phyloP scores from a whole-genome alignment of 2,797 vertebrate genomes.

The Darevskia mixta region DNA sequence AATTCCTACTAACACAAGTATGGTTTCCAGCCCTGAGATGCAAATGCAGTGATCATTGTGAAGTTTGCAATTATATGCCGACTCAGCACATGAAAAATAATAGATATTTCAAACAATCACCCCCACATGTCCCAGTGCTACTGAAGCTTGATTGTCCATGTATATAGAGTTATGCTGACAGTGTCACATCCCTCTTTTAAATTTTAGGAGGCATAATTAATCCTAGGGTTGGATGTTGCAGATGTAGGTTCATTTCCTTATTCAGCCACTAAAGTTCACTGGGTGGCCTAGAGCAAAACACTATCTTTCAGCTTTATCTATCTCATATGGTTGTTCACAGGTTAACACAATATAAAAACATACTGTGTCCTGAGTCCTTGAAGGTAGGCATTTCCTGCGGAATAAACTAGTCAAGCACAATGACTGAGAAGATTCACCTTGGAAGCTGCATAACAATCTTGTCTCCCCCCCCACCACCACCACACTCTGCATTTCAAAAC shows the following conservation, averaged over 20 bases:
- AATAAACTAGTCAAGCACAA: background rate
- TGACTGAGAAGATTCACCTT: background rate
- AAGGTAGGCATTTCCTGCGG: background rate
- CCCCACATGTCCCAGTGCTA: background rate
- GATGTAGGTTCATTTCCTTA: background rate
- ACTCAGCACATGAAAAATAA: background rate
- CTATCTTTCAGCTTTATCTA: background rate
- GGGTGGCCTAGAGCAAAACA: background rate
- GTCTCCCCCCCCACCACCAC: background rate
- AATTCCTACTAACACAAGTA: background rate
- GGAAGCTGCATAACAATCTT: background rate
- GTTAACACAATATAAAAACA: background rate
- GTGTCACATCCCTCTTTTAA: background rate
- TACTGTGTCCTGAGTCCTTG: background rate
- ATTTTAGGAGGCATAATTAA: background rate
- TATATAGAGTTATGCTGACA: background rate
- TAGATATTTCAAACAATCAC: background rate
- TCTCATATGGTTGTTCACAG: background rate
- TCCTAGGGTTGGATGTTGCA: background rate
- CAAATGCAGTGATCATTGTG: background rate
- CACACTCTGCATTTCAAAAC: background rate
- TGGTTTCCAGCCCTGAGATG: background rate
- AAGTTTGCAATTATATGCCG: background rate
- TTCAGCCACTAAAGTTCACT: background rate
- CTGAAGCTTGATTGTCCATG: background rate